phyloP scores from a whole-genome alignment of 2,888 invertebrate species.

The Pediacus dermestoides region DNA sequence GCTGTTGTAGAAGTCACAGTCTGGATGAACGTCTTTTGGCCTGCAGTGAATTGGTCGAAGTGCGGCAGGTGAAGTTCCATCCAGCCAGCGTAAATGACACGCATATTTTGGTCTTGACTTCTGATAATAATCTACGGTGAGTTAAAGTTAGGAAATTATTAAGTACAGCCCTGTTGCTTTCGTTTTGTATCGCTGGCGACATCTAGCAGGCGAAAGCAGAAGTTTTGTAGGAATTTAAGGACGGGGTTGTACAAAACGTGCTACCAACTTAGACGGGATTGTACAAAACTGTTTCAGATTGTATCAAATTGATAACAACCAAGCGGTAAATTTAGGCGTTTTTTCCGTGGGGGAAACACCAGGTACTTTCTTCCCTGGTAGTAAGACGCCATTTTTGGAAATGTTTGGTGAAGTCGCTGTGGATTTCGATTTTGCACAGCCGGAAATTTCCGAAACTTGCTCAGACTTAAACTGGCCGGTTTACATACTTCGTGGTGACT shows the following conservation, averaged over 20 bases:
- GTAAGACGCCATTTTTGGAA: conserved; percentile 42
- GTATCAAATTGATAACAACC: conserved; percentile 40
- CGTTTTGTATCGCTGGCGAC: no score
- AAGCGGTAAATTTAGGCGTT: conserved; percentile 33
- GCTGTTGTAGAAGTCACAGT: conserved; percentile 62
- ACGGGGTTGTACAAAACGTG: no score
- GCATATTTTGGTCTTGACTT: conserved; percentile 75
- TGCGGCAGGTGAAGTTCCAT: conserved; percentile 80
- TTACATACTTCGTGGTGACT: conserved; percentile 78
- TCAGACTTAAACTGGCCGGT: conserved; percentile 62
- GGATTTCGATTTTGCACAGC: conserved; percentile 78
- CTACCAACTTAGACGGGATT: no score
- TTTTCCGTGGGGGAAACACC: conserved; percentile 45
- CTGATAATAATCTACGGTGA: conserved; percentile 82
- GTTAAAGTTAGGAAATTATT: no score
- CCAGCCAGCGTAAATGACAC: conserved; percentile 74
- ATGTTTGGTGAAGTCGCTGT: conserved; percentile 80
- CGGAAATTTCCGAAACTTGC: conserved; percentile 33
- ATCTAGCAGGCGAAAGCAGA: no score
- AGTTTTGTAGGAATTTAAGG: no score
- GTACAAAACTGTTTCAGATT: conserved; percentile 40
- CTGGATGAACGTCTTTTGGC: conserved; percentile 72
- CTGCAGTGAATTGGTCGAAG: conserved; percentile 64
- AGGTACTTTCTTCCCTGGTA: conserved; percentile 41
- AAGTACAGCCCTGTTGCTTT: no score